Evolutionary conservation across 2,888 invertebrate genomes (phyloP), one percentile per base, ranked within the genome.

Genomic region (Cheilosia vernalis): DNA sequence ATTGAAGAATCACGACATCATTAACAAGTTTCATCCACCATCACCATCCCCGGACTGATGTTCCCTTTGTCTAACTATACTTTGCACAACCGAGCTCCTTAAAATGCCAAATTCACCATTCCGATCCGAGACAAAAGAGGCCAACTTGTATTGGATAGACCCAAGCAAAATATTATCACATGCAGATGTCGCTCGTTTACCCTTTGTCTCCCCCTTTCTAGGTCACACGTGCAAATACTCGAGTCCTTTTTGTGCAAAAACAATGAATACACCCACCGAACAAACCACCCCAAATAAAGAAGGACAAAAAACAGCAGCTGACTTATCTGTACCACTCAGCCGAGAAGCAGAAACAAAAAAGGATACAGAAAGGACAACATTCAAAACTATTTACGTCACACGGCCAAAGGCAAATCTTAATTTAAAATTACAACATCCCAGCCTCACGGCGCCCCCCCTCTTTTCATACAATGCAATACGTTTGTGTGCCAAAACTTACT

Each of bases 101-200:
- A 21, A 64, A 56, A 53, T 10, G 6, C n/a, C 53, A 33, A 53
- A 47, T 42, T 56, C 51, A 51, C 24, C 63, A 47, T 53, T 67
- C 19, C 42, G 56, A 76, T 37, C 37, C 37, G 37, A 49, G 47
- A 21, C 21, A 47, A 51, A 61, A 51, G 49, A 67, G 10, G 53
- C 30, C 33, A 42, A 47, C 15, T 24, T 49, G 53, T 64, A 30
- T 51, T 17, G 4, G 40, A 77, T 73, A 69, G 40, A 70, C 21
- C 24, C 13, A 70, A 49, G 69, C 47, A 79, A 73, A 76, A 79
- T 74, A 42, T 84, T 70, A 79, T 79, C 84, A 80, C 79, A 79
- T 56, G 79, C 79, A 84, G 84, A 79, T 84, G 84, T 84, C 84
- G 74, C 84, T 74, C 70, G 44, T 76, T 79, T 84, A 84, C 84